Evolutionary conservation across 2,113 vertebrate species (phyloP).

Genomic region (Dinomys branickii): DNA sequence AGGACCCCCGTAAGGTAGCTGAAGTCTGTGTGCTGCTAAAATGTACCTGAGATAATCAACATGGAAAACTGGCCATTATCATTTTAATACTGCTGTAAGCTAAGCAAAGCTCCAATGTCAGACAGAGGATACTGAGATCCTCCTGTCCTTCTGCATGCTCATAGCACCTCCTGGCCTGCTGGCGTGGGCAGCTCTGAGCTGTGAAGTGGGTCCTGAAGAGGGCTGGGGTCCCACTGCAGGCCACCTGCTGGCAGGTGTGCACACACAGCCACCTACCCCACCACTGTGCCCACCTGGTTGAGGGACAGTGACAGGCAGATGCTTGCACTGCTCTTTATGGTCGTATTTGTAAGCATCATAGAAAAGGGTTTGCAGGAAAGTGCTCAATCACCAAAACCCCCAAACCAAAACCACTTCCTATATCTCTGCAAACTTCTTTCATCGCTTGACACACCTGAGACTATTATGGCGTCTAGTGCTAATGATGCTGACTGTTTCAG

Average conservation of each 20-base stretch:
- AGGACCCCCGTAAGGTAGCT: not conserved
- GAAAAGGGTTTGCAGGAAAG: not conserved
- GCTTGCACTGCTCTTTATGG: constrained; percentile 1
- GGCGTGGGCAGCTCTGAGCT: not conserved
- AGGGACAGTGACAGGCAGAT: not conserved
- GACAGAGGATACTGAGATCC: not conserved
- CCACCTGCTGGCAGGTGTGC: not conserved
- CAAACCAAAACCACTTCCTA: not conserved
- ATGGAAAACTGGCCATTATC: not conserved
- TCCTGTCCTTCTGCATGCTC: not conserved
- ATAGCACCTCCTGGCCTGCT: not conserved
- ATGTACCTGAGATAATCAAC: not conserved
- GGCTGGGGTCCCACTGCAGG: not conserved
- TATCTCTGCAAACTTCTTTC: constrained; percentile 23
- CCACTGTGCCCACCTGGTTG: not conserved
- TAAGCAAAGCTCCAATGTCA: constrained; percentile 1
- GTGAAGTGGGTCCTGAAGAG: not conserved
- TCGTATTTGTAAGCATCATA: not conserved
- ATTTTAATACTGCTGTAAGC: not conserved
- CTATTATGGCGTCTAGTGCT: not conserved
- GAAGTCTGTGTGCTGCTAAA: not conserved
- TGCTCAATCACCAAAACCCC: not conserved
- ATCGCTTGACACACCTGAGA: not conserved
- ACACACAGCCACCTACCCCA: not conserved
- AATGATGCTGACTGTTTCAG: not conserved